Conservation (phyloP, 2,113 vertebrate species). For the Brienomyrus longianalis region DNA sequence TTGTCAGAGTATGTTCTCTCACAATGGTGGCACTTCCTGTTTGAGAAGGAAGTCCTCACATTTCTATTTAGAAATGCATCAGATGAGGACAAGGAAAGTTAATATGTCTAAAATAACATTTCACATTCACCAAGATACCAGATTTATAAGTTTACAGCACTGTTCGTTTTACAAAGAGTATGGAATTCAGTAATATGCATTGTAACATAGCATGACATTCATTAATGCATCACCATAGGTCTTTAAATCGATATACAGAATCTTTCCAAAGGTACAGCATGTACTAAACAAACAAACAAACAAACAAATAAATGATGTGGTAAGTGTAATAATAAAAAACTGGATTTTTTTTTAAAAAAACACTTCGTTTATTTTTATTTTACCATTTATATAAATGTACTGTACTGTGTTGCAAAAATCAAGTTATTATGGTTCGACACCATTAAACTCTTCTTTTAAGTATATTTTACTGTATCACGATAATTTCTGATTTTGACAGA, state of each 20-base stretch:
- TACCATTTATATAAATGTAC: neutral
- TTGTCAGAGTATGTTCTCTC: neutral
- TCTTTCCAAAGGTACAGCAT: neutral
- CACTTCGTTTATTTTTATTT: neutral
- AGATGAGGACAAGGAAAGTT: neutral
- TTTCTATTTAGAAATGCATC: neutral
- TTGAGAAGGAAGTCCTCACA: neutral
- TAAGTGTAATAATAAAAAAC: neutral
- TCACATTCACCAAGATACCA: neutral
- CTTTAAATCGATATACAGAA: neutral
- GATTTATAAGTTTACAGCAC: neutral
- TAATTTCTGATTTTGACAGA: constrained; percentile 12
- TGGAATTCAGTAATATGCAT: neutral
- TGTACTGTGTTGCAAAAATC: neutral
- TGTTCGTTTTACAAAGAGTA: neutral
- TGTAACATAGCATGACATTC: neutral
- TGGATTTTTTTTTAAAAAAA: neutral
- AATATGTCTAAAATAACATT: neutral
- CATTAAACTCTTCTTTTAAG: constrained; percentile 8
- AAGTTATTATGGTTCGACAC: neutral
- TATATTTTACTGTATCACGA: constrained; percentile 11
- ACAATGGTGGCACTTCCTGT: neutral
- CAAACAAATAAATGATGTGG: neutral
- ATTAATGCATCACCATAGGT: neutral
- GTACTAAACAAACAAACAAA: neutral